phyloP scores from a whole-genome alignment of 2,797 vertebrate species.

The Synaphobranchus kaupii region DNA sequence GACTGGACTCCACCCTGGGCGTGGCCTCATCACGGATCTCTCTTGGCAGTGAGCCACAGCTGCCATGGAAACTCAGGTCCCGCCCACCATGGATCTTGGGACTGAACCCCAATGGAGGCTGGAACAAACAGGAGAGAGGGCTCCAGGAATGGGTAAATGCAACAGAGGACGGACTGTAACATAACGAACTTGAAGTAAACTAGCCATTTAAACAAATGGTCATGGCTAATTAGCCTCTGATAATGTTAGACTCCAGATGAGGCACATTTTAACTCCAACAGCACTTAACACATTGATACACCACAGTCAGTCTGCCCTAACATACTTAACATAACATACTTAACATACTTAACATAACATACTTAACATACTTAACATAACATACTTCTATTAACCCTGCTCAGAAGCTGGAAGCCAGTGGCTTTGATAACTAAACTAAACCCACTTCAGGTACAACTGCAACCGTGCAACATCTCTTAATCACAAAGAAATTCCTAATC shows the following conservation, averaged over 20 bases:
- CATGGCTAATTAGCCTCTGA: background rate
- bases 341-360: no score
- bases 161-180: background rate
- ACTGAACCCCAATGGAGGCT: slow-evolving; percentile 75
- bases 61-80: slow-evolving; percentile 70
- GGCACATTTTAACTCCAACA: background rate
- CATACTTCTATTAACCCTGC: background rate
- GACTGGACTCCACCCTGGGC: slow-evolving; percentile 64
- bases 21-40: slow-evolving; percentile 66
- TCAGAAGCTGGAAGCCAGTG: background rate
- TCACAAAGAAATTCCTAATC: background rate
- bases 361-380: no score
- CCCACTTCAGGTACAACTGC: background rate
- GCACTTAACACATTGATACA: background rate
- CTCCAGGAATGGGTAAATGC: background rate
- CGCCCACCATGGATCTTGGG: slow-evolving; percentile 66
- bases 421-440: background rate
- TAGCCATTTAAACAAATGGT: background rate
- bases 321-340: no score
- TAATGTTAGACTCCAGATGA: background rate
- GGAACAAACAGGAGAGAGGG: slow-evolving; percentile 31
- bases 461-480: background rate
- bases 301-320: background rate
- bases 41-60: slow-evolving; percentile 66
- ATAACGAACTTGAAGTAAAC: background rate